Evolutionary conservation across 2,888 invertebrate genomes (phyloP), one percentile per base, ranked within the genome.

Genomic region (Nudaria mundana): DNA sequence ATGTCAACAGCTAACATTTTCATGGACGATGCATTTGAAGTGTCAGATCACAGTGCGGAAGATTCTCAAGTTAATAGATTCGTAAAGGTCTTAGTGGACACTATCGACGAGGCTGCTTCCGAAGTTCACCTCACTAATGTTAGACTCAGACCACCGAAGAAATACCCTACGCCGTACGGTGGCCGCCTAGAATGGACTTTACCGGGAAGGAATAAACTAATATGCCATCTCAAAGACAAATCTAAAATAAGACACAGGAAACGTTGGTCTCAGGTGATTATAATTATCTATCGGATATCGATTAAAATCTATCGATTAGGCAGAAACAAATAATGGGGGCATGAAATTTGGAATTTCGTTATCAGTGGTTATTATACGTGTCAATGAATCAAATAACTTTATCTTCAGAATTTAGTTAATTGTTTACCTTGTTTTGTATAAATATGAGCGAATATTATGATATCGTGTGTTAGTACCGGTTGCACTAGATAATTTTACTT

Each of bases 181-280:
- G 97, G 97, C 0, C 91, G 94, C 13, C 78, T 98, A 25, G 92
- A 93, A 1, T 97, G 96, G 95, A 93, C 90, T 0, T 76, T 98
- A 38, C 97, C 97, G 0, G 97, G 97, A 0, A 93, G 94, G 60
- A 96, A 95, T 13, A 93, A 93, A 72, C 86, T 98, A 81, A 92
- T 95, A 50, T 95, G 94, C 5, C 97, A 98, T 74, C 84, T 98
- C 42, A 98, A 98, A 73, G 97, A 98, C 76, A 96, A 96, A 68
- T 91, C 92, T 12, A 95, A 95, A 73, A 97, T 98, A 36, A 90
- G 97, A 22, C 94, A 96, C 64, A 94, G 95, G 70, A 98, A 98
- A 76, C 91, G 98, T 43, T 98, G 97, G 97, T 97, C 97, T 32
- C 97, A 97, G 91, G 93, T 93, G 63, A 59, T 15, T 18, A 32